Evolutionary conservation across 2,888 invertebrate genomes (phyloP), one percentile per base, ranked within the genome.

Genomic region (Sphecodes monilicornis): DNA sequence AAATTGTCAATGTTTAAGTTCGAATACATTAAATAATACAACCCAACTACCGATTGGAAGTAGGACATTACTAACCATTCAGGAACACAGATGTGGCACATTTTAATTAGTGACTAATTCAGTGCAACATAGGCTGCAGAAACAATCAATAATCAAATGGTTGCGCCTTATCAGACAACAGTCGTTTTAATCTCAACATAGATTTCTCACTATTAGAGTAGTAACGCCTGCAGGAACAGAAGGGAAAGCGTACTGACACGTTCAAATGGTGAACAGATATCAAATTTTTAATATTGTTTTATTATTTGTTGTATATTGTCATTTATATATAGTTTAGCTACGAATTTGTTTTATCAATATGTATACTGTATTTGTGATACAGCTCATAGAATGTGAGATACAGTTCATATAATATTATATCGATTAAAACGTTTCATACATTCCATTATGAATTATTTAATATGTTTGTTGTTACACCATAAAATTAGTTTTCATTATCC

Each of bases 111-210:
- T 6, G 22, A 22, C 22, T 11, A 11, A 54, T 54, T 54, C 54
- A n/a, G n/a, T 54, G 22, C 57, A 73, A 26, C n/a, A 41, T 54
- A 36, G 18, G 3, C 41, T 18, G 60, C 41, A 80, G 66, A 82
- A 11, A 79, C 86, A 74, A 88, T 76, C 78, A 84, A 73, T 80
- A 82, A 77, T 74, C 68, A 71, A 86, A 86, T 81, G 84, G 86
- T 89, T 85, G 82, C 82, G 85, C 78, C 79, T 86, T 90, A 89
- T 87, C 78, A 78, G 76, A 78, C 80, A 84, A 76, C 82, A 74
- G 86, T 91, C 91, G 90, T 86, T 88, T 90, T 86, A 88, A 90
- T 90, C 89, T 88, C 76, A 82, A 86, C 83, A 80, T 81, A 84
- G 82, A 89, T 26, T 54, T 75, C 36, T 74, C 76, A 74, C 75